Percentiles rank a stretch among this genome's conserved stretches.
phyloP scores from a whole-genome alignment of 2,797 vertebrate species.

The Danio aesculapii region DNA sequence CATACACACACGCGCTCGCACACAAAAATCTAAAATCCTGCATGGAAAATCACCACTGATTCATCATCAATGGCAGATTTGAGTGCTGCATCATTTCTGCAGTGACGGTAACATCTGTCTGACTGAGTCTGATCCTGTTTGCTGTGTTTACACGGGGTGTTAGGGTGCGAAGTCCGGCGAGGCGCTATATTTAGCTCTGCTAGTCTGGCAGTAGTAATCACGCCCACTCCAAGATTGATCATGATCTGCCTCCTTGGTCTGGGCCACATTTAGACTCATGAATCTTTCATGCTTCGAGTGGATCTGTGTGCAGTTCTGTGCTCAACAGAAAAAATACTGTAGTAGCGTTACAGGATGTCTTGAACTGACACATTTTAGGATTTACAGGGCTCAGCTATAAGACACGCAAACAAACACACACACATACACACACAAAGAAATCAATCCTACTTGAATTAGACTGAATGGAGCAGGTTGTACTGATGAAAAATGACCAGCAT shows the following conservation, averaged over 20 bases:
- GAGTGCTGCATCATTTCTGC: not conserved
- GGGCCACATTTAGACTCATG: constrained; percentile 41
- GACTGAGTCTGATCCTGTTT: constrained; percentile 12
- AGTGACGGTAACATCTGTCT: constrained; percentile 58
- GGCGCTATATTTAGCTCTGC: constrained; percentile 56
- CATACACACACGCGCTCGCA: too few relatives aligned
- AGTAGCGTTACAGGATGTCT: not conserved
- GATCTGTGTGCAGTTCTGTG: constrained; percentile 17
- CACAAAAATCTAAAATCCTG: constrained; percentile 6
- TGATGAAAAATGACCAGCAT: constrained; percentile 22
- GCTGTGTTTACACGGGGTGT: constrained; percentile 37
- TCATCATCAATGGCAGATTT: constrained; percentile 37
- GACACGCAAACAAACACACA: constrained; percentile 19
- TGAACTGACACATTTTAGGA: constrained; percentile 31
- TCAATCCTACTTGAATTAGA: constrained; percentile 7
- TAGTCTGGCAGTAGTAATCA: constrained; percentile 47
- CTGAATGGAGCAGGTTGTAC: constrained; percentile 32
- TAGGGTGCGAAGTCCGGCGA: constrained; percentile 46
- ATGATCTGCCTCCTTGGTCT: constrained; percentile 37
- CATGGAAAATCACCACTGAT: constrained; percentile 32
- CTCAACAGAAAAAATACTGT: not conserved
- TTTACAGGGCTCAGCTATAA: constrained; percentile 44
- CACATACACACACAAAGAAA: constrained; percentile 1
- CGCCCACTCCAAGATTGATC: constrained; percentile 38
- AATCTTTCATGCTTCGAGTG: constrained; percentile 32